Evolutionary conservation across 2,888 invertebrate species (phyloP).

Genomic region (Encarsia formosa): DNA sequence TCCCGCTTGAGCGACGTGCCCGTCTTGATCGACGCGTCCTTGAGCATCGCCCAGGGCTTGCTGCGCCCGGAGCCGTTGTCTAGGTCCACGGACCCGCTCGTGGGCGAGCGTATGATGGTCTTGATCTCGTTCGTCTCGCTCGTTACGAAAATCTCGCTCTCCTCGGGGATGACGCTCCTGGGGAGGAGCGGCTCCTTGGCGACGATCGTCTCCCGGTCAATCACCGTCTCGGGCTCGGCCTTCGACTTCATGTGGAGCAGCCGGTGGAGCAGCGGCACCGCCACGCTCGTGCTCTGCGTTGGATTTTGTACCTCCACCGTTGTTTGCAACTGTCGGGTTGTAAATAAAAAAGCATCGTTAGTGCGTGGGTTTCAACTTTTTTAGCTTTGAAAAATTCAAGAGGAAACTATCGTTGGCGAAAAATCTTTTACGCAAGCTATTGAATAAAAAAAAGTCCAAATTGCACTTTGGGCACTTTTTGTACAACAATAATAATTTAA

Average conservation of each 20-base stretch:
- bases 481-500: no score
- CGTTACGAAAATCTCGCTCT: slow-evolving; percentile 26
- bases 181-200: slow-evolving; percentile 42
- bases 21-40: slow-evolving; percentile 59
- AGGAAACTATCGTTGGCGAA: no score
- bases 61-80: slow-evolving; percentile 49
- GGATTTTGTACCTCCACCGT: slow-evolving; percentile 34
- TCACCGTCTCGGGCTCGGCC: slow-evolving; percentile 45
- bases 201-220: slow-evolving; percentile 55
- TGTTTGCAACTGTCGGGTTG: slow-evolving; percentile 23
- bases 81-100: not conserved
- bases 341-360: no score
- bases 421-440: no score
- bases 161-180: slow-evolving; percentile 32
- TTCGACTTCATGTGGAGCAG: slow-evolving; percentile 72
- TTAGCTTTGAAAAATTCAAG: no score
- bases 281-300: slow-evolving; percentile 30
- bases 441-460: no score
- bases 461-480: no score
- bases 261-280: slow-evolving; percentile 69
- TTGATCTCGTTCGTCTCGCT: slow-evolving; percentile 25
- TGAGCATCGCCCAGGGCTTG: slow-evolving; percentile 74
- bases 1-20: not conserved
- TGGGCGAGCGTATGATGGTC: not conserved
- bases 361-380: no score